Base-by-base conservation (phyloP, 2,113 vertebrate genomes). In the Ptilorrhoa leucosticta region DNA sequence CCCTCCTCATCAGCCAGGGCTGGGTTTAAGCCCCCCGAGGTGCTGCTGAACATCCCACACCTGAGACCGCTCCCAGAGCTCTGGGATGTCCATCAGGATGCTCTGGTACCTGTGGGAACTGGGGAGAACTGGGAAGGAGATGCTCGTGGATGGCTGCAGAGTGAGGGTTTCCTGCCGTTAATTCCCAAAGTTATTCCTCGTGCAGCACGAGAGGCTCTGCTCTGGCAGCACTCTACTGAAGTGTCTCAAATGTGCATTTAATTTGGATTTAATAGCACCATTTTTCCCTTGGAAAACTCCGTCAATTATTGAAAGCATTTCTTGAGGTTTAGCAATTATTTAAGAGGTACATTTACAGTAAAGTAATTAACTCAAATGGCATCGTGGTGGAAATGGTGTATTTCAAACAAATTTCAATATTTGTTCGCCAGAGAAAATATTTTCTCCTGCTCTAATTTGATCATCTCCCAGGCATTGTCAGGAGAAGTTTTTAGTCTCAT, bases 291-390 rank as follows among this genome's bases (percentile, higher is more conserved):
- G 89, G 97, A 97, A 98, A 98, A 97, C 95, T 88, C 96, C 95
- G 95, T 97, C 97, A 98, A 98, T 98, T 97, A 98, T 98, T 97
- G 96, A 98, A 97, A 97, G 93, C 96, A 89, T 97, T 98, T 98
- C 96, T 96, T 94, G 97, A 98, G 96, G 96, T 98, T 97, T 97
- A 97, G 97, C 98, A 98, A 98, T 98, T 97, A 98, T 98, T 98
- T 97, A 98, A 98, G 96, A 98, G 95, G 94, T 97, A 54, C 93
- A 97, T 98, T 98, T 98, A 96, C 96, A 95, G 96, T 94, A 92
- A 97, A 97, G 97, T 85, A 97, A 98, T 98, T 98, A 98, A 65
- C 91, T 96, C 94, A 97, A 97, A 97, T 97, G 90, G 94, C 91
- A 63, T 54, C 84, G 87, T 97, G 78, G 75, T 96, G 95, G 95